Evolutionary conservation across 2,113 vertebrate species (phyloP), one percentile per base, ranked within the genome.

Genomic region (Sigmodon hispidus): DNA sequence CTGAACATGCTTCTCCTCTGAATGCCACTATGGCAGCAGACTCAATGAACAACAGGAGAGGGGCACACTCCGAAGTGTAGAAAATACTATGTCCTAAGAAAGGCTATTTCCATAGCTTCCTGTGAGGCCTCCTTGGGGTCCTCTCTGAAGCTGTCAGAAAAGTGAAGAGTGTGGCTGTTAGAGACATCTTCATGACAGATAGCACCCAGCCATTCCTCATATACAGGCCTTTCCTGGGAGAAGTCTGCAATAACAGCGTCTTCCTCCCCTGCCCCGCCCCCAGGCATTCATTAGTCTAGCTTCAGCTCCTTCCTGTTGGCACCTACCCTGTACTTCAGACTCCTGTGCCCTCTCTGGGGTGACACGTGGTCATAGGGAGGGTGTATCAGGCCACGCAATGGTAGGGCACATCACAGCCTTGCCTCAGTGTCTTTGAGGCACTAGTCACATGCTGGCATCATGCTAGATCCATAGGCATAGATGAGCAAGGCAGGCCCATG

Each of bases 271-370:
- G 80, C 43, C 34, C 9, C 2, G 3, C 19, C 24, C 55, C 3
- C 2, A 7, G 1, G 24, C 40, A 11, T 11, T 57, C 11, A 72
- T 29, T 0, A 7, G 65, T 31, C 26, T 70, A 34, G 59, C 26
- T 43, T 45, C 26, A 63, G 29, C 40, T 31, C 81, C 81, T 63
- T 84, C 40, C 40, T 45, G 59, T 43, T 63, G 81, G 59, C 26
- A 84, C 11, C 31, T 16, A 34, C 15, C 19, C 22, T 43, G 36
- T 26, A 48, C 45, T 29, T 0, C 22, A 93, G 34, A 89, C 29
- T 55, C 36, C 40, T 0, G 0, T 0, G 0, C n/a, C 16, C 22
- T 5, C 40, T 86, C 77, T 43, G 45, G 59, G 57, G 11, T 45
- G 45, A 76, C 57, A 43, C 7, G 3, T 2, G 11, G 43, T 69